Evolutionary conservation across 2,797 vertebrate species (phyloP).

Genomic region (Echeneis naucrates): DNA sequence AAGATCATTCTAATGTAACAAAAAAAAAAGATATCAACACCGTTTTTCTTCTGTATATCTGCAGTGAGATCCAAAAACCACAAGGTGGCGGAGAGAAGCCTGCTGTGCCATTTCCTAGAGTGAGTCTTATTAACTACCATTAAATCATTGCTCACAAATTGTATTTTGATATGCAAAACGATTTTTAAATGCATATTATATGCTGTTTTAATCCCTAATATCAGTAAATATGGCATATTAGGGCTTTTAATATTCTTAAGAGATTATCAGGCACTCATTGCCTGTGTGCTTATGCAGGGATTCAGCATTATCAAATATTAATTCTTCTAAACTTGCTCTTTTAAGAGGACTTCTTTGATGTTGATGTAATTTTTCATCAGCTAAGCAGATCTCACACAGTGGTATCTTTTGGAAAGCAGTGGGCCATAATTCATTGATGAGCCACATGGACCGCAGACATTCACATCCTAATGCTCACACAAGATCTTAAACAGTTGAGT

Average conservation of each 20-base stretch:
- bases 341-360: slow-evolving; percentile 83
- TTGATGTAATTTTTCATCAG: slow-evolving; percentile 80
- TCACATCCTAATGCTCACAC: slow-evolving; percentile 56
- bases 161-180: slow-evolving; percentile 84
- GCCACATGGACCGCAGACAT: slow-evolving; percentile 57
- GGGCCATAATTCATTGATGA: slow-evolving; percentile 83
- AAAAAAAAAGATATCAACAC: neutral
- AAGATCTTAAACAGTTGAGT: slow-evolving; percentile 55
- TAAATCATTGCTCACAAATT: slow-evolving; percentile 79
- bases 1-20: neutral
- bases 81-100: slow-evolving; percentile 74
- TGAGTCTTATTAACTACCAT: slow-evolving; percentile 63
- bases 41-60: slow-evolving; percentile 2
- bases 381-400: slow-evolving; percentile 78
- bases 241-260: slow-evolving; percentile 80
- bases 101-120: slow-evolving; percentile 35
- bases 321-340: slow-evolving; percentile 84
- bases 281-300: slow-evolving; percentile 77
- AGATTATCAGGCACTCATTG: slow-evolving; percentile 77
- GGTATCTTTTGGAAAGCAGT: slow-evolving; percentile 73
- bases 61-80: slow-evolving; percentile 69
- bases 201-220: slow-evolving; percentile 84
- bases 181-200: slow-evolving; percentile 84
- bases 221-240: slow-evolving; percentile 83
- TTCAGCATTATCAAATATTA: slow-evolving; percentile 84